These are phyloP conservation scores for Enteromius afrohamiltoni DNA, from an alignment of 2,797 vertebrate species.

Conservation along the genomic window DNA sequence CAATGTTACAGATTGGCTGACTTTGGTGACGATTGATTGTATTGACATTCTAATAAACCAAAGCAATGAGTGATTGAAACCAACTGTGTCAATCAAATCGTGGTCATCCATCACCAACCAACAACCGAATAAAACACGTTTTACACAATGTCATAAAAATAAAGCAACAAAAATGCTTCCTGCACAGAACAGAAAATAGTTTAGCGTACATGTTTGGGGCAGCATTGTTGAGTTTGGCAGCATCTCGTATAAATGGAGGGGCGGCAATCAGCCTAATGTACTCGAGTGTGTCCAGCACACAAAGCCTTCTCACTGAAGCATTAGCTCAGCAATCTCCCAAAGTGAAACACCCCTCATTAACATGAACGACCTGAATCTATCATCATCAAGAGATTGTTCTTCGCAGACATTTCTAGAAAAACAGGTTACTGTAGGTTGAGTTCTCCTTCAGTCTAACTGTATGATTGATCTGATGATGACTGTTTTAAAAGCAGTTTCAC, in stretches of 20 bases:
- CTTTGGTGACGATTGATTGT: neutral
- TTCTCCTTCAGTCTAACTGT: neutral
- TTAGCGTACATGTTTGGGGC: conserved; percentile 26
- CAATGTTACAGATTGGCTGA: conserved; percentile 11
- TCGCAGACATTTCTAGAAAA: conserved; percentile 15
- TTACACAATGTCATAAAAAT: neutral
- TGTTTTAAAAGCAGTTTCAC: neutral
- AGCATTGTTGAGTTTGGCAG: conserved; percentile 43
- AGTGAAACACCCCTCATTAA: conserved; percentile 60
- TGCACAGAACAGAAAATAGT: conserved; percentile 9
- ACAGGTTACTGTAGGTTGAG: neutral
- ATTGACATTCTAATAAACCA: conserved; percentile 20
- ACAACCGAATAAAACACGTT: neutral
- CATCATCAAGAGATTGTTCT: conserved; percentile 26
- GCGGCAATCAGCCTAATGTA: conserved; percentile 66
- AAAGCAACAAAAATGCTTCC: neutral
- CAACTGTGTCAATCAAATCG: conserved; percentile 5
- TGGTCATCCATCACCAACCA: neutral
- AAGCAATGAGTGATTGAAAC: conserved; percentile 16
- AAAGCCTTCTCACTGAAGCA: conserved; percentile 48
- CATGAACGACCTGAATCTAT: conserved; percentile 43
- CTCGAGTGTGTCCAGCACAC: conserved; percentile 57
- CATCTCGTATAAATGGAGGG: conserved; percentile 37
- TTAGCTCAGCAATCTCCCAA: conserved; percentile 56
- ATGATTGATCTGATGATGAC: conserved; percentile 2